Conservation (phyloP, 2,113 vertebrate species). For the Noturus placidus region DNA sequence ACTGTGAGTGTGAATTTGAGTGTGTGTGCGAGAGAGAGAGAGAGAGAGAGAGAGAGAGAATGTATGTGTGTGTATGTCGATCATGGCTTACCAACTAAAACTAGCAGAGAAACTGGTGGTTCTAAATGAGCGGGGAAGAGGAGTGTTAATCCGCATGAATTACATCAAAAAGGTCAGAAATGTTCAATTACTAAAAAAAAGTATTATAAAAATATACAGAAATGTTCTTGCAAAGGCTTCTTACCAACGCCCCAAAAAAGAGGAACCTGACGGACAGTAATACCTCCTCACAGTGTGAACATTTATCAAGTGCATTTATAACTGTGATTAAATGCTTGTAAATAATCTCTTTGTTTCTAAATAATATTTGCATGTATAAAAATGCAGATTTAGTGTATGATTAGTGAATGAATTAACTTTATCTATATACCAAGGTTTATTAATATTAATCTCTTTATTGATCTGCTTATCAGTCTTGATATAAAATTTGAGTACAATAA, state of each 20-base stretch:
- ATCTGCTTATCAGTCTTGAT: background rate
- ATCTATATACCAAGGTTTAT: background rate
- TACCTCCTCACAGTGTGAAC: background rate
- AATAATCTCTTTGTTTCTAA: background rate
- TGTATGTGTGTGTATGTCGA: background rate
- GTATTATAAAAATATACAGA: background rate
- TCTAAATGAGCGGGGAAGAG: slow-evolving; percentile 84
- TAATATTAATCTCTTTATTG: background rate
- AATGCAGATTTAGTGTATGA: background rate
- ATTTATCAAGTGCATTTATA: background rate
- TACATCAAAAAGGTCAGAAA: slow-evolving; percentile 87
- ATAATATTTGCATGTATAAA: background rate
- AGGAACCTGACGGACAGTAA: background rate
- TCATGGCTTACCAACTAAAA: slow-evolving; percentile 86
- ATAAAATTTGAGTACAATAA: background rate
- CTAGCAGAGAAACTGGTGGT: slow-evolving; percentile 90
- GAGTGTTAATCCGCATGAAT: slow-evolving; percentile 87
- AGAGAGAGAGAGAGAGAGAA: no score
- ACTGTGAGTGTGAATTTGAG: background rate
- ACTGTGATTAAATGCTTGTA: background rate
- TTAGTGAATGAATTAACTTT: background rate
- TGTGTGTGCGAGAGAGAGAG: background rate
- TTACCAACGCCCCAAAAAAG: slow-evolving; percentile 5
- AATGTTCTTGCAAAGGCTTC: background rate
- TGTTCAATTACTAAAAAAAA: background rate